phyloP scores from a whole-genome alignment of 2,888 invertebrate species.

The Heliconius aoede region DNA sequence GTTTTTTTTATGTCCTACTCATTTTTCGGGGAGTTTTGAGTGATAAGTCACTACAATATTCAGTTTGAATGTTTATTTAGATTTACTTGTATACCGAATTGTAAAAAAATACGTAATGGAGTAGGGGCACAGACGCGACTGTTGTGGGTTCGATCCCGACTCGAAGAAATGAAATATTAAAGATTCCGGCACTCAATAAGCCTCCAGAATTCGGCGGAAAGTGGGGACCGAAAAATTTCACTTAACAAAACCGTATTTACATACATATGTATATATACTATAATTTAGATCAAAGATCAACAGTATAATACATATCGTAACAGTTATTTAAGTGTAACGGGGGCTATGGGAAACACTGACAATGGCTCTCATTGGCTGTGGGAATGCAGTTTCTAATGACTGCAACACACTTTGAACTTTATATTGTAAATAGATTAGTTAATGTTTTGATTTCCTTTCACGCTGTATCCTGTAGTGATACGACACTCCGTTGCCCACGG shows the following conservation, averaged over 20 bases:
- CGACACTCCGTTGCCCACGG: no score
- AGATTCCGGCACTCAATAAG: no score
- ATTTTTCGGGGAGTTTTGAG: background rate
- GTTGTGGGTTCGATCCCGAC: no score
- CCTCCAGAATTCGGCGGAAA: no score
- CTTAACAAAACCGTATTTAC: background rate
- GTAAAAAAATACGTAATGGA: no score
- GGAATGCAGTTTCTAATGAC: constrained; percentile 41
- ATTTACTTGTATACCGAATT: no score
- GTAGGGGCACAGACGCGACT: no score
- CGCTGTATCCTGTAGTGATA: no score
- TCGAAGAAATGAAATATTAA: no score
- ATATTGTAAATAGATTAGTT: constrained; percentile 12
- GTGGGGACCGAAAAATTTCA: no score
- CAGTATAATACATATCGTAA: constrained; percentile 25
- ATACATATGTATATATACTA: background rate
- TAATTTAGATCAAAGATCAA: constrained; percentile 22
- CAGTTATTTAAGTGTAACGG: constrained; percentile 41
- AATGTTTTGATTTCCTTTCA: no score
- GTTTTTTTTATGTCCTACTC: background rate
- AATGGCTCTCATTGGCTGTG: constrained; percentile 36
- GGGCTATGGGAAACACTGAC: constrained; percentile 40
- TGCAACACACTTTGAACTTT: background rate
- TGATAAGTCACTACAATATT: background rate
- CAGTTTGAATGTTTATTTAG: no score